phyloP scores from a whole-genome alignment of 2,797 vertebrate genomes.

The Trachops cirrhosus region DNA sequence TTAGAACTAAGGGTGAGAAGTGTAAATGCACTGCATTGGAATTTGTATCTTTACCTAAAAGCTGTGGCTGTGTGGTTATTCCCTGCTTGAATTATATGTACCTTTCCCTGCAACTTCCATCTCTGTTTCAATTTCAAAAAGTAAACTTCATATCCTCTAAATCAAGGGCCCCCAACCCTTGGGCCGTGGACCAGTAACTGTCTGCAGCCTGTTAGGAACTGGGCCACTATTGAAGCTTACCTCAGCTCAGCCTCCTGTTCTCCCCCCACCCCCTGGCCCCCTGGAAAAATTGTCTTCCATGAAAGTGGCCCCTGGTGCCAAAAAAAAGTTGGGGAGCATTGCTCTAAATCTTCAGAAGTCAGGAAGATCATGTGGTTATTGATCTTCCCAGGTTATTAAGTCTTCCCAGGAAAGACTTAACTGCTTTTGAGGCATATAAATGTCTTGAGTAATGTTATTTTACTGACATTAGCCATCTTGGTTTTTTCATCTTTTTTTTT shows the following conservation, averaged over 20 bases:
- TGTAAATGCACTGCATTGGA: neutral
- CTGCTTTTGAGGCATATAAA: neutral
- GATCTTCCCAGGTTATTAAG: too few species aligned
- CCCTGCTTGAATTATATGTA: neutral
- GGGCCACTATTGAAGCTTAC: too few species aligned
- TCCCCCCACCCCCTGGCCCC: too few species aligned
- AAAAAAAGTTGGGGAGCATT: too few species aligned
- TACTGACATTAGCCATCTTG: neutral
- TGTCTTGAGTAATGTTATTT: conserved; percentile 21
- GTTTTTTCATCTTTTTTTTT: conserved; percentile 12
- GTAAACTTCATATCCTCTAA: neutral
- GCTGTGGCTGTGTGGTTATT: neutral
- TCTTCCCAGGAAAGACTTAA: neutral
- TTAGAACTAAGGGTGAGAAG: neutral
- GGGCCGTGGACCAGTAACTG: too few species aligned
- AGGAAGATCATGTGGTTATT: neutral
- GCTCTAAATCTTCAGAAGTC: neutral
- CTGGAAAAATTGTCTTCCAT: too few species aligned
- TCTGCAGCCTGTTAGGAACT: too few species aligned
- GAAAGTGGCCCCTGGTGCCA: too few species aligned
- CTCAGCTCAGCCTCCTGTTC: too few species aligned
- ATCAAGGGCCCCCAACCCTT: too few species aligned
- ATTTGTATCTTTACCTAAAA: neutral
- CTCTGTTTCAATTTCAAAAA: conserved; percentile 8
- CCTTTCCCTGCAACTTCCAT: neutral